Conservation (phyloP, 1,140 invertebrate genomes). For the Gryon sp. region DNA sequence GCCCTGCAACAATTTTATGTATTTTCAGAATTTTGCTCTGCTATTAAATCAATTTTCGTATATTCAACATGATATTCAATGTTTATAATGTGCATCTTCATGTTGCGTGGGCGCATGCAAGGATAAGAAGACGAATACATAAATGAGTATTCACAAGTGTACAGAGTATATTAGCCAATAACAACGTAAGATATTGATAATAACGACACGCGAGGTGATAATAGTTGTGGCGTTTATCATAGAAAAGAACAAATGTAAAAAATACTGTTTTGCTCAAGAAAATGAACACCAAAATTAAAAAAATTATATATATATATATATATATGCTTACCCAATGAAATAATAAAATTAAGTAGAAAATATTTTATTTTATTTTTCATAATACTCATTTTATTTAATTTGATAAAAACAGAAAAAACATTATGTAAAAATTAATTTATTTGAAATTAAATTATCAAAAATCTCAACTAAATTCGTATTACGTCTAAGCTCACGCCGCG, state of each 20-base stretch:
- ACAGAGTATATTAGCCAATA: slow-evolving; percentile 49
- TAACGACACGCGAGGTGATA: slow-evolving; percentile 53
- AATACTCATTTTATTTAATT: no score
- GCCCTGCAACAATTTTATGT: slow-evolving; percentile 18
- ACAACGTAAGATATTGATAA: slow-evolving; percentile 43
- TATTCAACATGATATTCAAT: slow-evolving; percentile 25
- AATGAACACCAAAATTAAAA: no score
- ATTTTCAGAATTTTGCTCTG: slow-evolving; percentile 7
- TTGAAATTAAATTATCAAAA: no score
- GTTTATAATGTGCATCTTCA: slow-evolving; percentile 34
- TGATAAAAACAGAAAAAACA: no score
- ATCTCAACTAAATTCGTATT: no score
- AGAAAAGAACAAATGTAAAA: slow-evolving; percentile 51
- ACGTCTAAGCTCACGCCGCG: no score
- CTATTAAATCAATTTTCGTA: slow-evolving; percentile 49
- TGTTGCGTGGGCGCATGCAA: slow-evolving; percentile 41
- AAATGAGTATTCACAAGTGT: slow-evolving; percentile 23
- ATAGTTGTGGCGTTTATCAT: slow-evolving; percentile 30
- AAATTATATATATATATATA: no score
- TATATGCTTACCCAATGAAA: no score
- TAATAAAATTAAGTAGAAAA: no score
- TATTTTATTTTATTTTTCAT: no score
- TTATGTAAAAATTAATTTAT: no score
- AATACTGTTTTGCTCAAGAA: no score
- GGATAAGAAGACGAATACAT: slow-evolving; percentile 18